Evolutionary conservation across 2,113 vertebrate genomes (phyloP), one percentile per base, ranked within the genome.

Genomic region (Caranx melampygus): DNA sequence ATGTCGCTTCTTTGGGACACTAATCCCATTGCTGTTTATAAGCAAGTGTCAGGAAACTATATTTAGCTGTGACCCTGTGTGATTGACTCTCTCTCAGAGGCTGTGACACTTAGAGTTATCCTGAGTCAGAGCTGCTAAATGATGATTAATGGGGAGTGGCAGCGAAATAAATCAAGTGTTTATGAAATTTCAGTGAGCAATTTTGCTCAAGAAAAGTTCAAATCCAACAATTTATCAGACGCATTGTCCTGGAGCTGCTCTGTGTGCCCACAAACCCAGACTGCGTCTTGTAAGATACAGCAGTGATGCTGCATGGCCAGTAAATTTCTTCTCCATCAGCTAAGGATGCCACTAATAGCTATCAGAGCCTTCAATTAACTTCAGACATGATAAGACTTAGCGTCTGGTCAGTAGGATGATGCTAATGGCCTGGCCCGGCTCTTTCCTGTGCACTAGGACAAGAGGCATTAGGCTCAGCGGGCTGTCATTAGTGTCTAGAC

Each of bases 401-500:
- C 67, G 78, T 87, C 76, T 88, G 78, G 82, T 81, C 78, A 82
- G 79, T 86, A 52, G 71, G 79, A 67, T 84, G 78, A 92, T 80
- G 83, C 83, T 91, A 93, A 94, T 92, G 88, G 87, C 59, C 78
- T 62, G 63, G 83, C 64, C 77, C 76, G 65, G 89, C 79, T 78
- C 80, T 82, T 91, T 79, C 84, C 87, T 88, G 79, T 71, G 68
- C 37, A 16, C 75, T 62, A 70, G 78, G 75, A 85, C 81, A 83
- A 82, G 85, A 90, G 80, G 72, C 88, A 89, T 92, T 92, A 89
- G 57, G 34, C 89, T 87, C 73, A 84, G 77, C 9, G 61, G 80
- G 82, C 88, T 90, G 88, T 94, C 91, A 92, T 94, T 92, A 91
- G 74, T 72, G 89, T 90, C 89, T 87, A 86, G 88, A 92, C 91